These are phyloP conservation scores for Gorsachius magnificus DNA, from an alignment of 2,797 vertebrate genomes.

Conservation along the genomic window DNA sequence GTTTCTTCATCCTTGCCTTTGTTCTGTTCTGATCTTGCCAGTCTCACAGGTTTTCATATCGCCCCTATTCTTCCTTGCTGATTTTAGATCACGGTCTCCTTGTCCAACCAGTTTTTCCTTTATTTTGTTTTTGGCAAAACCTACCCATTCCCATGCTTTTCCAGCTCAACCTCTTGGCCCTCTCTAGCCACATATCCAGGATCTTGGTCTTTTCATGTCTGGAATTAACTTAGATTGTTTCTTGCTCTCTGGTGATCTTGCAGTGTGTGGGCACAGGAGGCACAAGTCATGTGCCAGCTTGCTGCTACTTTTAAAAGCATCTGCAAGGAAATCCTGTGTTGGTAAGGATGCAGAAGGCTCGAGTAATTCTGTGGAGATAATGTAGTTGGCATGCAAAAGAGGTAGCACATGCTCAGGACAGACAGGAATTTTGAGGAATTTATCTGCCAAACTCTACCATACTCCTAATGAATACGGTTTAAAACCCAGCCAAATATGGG, in stretches of 20 bases:
- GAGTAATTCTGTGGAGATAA: neutral
- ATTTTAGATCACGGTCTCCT: neutral
- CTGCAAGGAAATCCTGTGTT: neutral
- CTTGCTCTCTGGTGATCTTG: neutral
- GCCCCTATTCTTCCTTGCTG: neutral
- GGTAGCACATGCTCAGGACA: neutral
- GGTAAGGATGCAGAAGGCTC: neutral
- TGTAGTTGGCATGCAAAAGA: neutral
- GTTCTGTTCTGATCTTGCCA: neutral
- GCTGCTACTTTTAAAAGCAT: neutral
- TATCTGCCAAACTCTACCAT: constrained; percentile 14
- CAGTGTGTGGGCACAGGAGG: neutral
- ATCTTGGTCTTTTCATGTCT: neutral
- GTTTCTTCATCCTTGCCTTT: neutral
- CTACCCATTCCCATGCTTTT: neutral
- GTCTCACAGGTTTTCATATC: neutral
- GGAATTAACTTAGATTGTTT: neutral
- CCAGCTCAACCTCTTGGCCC: neutral
- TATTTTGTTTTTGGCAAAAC: neutral
- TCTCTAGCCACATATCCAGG: neutral
- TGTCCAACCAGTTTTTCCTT: neutral
- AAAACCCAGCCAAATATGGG: constrained; percentile 49
- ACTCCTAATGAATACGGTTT: constrained; percentile 31
- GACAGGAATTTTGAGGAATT: constrained; percentile 20
- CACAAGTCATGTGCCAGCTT: neutral